Conservation (phyloP, 53 echinoderm and acorn worm genomes). For the Crossaster papposus region DNA sequence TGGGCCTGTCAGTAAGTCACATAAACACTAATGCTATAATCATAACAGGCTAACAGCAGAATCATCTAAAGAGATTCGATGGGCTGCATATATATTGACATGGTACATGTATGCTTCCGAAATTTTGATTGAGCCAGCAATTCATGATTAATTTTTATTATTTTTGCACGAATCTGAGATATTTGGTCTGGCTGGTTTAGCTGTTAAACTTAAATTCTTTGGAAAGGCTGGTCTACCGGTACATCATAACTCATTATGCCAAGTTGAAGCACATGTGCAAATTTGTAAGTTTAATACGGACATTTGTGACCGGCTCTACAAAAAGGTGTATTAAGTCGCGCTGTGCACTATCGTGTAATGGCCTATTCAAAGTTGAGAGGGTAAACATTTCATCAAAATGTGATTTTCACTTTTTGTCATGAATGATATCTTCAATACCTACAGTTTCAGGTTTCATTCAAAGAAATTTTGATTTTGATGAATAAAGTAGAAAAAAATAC, state of each 20-base stretch:
- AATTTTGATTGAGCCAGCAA: background rate
- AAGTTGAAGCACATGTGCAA: background rate
- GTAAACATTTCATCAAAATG: too few relatives aligned
- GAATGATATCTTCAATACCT: too few relatives aligned
- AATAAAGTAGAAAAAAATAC: too few relatives aligned
- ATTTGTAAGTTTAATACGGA: background rate
- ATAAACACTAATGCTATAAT: constrained; percentile 25
- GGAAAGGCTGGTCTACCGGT: background rate
- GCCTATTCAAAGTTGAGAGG: too few relatives aligned
- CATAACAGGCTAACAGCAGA: background rate
- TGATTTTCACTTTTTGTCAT: too few relatives aligned
- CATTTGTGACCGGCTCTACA: too few relatives aligned
- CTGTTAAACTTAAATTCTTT: background rate
- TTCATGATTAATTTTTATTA: background rate
- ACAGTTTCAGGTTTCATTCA: too few relatives aligned
- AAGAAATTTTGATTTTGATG: too few relatives aligned
- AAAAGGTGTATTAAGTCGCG: too few relatives aligned
- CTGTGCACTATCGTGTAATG: too few relatives aligned
- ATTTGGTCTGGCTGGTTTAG: background rate
- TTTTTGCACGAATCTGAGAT: background rate
- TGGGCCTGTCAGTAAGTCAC: background rate
- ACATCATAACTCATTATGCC: too few relatives aligned
- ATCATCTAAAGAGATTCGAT: constrained; percentile 6
- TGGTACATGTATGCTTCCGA: background rate
- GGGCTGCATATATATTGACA: constrained; percentile 14